Evolutionary conservation across 2,888 invertebrate species (phyloP), one percentile per base, ranked within the genome.

Genomic region (Orthosia cruda): DNA sequence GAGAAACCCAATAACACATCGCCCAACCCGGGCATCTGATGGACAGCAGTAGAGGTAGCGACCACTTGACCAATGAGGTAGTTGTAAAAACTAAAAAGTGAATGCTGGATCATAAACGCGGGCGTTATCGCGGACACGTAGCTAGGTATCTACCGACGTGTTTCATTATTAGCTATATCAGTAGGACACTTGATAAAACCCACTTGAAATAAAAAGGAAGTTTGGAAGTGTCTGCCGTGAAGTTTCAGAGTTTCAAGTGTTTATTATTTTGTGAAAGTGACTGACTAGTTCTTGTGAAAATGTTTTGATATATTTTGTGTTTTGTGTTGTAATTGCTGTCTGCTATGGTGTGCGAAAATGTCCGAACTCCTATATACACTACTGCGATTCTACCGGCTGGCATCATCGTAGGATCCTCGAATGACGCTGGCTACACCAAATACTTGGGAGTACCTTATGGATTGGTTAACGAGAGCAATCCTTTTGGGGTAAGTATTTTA

Each of bases 401-500:
- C 74, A 78, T 13, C 7, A 64, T 72, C 23, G 16, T 64, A 7
- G 71, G 77, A 50, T 77, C 71, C 26, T 45, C 26, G 11, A 65
- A 20, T n/a, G 77, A 77, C 0, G 47, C 71, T 49, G 81, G 65
- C 3, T 85, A 71, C 59, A 61, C 47, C 1, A 55, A 69, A 59
- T 83, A 70, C 12, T 66, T 82, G 40, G 85, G 83, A 7, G 49
- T 83, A 18, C 85, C 83, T 1, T 83, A 82, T 18, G 85, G 70
- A 13, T 68, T 71, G n/a, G 52, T 85, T 4, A 69, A 83, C 32
- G 71, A 65, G 15, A 62, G 68, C 1, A 81, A 83, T 58, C 77
- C 82, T 0, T 83, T 83, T 73, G 82, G 74, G 62, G 83, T 85
- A 57, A 83, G 83, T 4, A 18, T 75, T 55, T 55, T 49, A 0